Percentiles rank a stretch among this genome's conserved stretches.
phyloP scores from a whole-genome alignment of 2,113 vertebrate genomes.

The Anthoscopus minutus region DNA sequence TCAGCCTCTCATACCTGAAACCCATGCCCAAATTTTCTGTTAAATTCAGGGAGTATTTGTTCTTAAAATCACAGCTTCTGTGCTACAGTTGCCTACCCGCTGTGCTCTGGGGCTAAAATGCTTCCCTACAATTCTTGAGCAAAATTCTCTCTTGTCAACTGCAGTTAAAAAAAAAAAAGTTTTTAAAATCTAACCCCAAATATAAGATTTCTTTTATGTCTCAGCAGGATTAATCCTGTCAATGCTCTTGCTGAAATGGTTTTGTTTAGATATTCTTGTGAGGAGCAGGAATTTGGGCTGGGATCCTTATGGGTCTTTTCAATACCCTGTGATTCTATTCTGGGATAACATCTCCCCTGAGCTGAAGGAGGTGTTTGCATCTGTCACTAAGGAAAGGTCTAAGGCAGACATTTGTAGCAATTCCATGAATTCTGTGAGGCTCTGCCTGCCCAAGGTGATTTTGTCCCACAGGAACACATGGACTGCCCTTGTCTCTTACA shows the following conservation, averaged over 20 bases:
- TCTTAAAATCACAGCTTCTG: neutral
- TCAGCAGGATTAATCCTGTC: neutral
- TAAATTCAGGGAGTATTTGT: neutral
- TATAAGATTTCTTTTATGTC: neutral
- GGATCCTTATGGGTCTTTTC: neutral
- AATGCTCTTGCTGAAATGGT: neutral
- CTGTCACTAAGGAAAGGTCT: neutral
- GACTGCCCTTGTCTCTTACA: neutral
- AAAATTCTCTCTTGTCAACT: neutral
- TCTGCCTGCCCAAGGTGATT: neutral
- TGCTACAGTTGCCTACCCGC: neutral
- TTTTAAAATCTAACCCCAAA: neutral
- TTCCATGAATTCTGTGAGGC: neutral
- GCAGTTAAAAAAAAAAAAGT: neutral
- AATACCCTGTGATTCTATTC: neutral
- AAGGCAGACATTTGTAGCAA: neutral
- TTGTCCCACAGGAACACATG: accelerated
- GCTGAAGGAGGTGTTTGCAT: neutral
- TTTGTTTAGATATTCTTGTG: neutral
- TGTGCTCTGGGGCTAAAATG: neutral
- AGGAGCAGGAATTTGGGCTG: neutral
- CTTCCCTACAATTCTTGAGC: neutral
- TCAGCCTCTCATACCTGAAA: neutral
- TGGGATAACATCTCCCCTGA: accelerated
- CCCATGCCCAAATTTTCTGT: neutral